Evolutionary conservation across 2,888 invertebrate genomes (phyloP).

Genomic region (Pyrrhia umbra): DNA sequence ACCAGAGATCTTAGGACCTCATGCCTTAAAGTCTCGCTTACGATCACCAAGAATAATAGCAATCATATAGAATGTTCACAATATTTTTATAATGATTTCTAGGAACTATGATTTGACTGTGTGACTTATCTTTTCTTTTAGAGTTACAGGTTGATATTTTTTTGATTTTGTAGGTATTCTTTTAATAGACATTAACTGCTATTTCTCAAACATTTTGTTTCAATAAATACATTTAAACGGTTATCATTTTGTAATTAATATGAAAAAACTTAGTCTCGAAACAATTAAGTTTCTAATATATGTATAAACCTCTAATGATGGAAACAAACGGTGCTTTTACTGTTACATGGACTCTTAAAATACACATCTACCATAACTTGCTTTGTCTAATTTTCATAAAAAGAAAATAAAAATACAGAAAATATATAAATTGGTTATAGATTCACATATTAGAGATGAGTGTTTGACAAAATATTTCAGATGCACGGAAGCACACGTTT

Average conservation of each 20-base stretch:
- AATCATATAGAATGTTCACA: no score
- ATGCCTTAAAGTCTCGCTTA: no score
- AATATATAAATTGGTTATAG: not conserved
- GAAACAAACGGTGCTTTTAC: constrained; percentile 14
- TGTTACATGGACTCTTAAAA: constrained; percentile 16
- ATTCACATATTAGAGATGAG: constrained; percentile 41
- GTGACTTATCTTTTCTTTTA: no score
- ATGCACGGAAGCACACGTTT: constrained; percentile 69
- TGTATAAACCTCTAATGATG: not conserved
- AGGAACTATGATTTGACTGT: no score
- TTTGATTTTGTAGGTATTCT: no score
- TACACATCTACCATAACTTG: not conserved
- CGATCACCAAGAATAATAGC: no score
- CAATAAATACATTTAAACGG: not conserved
- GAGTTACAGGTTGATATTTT: no score
- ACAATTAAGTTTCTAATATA: not conserved
- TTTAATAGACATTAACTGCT: no score
- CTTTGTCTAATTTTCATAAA: no score
- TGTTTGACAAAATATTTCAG: constrained; percentile 58
- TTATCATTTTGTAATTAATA: not conserved
- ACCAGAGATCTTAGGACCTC: no score
- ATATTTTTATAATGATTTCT: no score
- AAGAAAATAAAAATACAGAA: not conserved
- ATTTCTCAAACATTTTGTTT: no score
- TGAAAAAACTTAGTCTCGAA: not conserved